These are phyloP conservation scores for Macrophya alboannulata DNA, from an alignment of 2,888 invertebrate genomes.

Conservation along the genomic window DNA sequence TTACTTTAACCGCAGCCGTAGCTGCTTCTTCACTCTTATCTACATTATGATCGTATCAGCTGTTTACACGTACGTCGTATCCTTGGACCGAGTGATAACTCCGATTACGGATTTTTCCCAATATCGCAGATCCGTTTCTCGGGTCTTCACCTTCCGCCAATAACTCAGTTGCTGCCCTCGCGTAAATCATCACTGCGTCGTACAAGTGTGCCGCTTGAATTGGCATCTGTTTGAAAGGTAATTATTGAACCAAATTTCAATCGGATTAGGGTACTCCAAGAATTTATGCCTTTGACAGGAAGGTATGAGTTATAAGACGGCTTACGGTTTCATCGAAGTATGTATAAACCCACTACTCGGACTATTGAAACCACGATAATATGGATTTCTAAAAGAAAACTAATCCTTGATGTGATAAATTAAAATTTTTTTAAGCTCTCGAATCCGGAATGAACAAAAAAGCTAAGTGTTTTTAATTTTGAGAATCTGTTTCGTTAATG, in stretches of 20 bases:
- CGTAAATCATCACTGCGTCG: constrained; percentile 94
- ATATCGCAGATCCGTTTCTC: constrained; percentile 89
- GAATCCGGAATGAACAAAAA: background rate
- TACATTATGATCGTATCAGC: background rate
- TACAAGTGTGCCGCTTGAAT: constrained; percentile 93
- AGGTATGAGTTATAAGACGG: background rate
- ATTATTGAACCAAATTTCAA: constrained; percentile 48
- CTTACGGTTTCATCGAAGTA: constrained; percentile 8
- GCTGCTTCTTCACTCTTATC: background rate
- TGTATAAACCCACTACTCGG: background rate
- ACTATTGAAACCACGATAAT: background rate
- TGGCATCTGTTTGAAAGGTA: constrained; percentile 83
- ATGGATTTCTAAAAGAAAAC: background rate
- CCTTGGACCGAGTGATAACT: constrained; percentile 91
- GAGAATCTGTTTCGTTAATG: background rate
- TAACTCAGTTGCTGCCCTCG: constrained; percentile 89
- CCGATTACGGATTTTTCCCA: constrained; percentile 89
- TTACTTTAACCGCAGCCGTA: background rate
- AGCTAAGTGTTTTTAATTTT: background rate
- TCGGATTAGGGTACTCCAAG: background rate
- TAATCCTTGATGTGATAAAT: no score
- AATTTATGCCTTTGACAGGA: constrained; percentile 11
- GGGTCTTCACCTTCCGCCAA: constrained; percentile 86
- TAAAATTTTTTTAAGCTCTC: background rate
- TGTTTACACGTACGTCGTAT: constrained; percentile 85